phyloP scores from a whole-genome alignment of 2,797 vertebrate genomes.

The Dicrostonyx torquatus region DNA sequence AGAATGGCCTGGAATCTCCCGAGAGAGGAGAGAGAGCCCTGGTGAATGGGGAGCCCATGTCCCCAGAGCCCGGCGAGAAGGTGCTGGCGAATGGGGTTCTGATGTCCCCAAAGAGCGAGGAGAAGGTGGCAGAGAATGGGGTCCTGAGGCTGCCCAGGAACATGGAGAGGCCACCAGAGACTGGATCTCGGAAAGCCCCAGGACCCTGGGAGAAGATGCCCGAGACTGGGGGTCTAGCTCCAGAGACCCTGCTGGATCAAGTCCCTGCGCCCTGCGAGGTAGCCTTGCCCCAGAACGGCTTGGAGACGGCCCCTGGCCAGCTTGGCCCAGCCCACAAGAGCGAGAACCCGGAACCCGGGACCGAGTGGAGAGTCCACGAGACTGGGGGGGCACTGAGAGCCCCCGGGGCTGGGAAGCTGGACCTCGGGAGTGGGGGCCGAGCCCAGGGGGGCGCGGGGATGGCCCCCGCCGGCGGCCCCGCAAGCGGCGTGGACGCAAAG shows the following conservation, averaged over 20 bases:
- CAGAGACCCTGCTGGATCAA: slow-evolving; percentile 71
- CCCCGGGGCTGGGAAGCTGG: slow-evolving; percentile 79
- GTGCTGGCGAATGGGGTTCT: slow-evolving; percentile 73
- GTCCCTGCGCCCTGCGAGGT: slow-evolving; percentile 86
- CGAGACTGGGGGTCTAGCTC: slow-evolving; percentile 74
- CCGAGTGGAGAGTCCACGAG: slow-evolving; percentile 84
- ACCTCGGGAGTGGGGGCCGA: slow-evolving; percentile 82
- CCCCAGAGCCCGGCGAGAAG: slow-evolving; percentile 81
- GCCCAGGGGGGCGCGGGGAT: slow-evolving; percentile 74
- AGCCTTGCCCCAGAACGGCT: slow-evolving; percentile 84
- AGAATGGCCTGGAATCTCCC: slow-evolving; percentile 69
- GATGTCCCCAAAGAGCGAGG: slow-evolving; percentile 72
- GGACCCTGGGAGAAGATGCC: slow-evolving; percentile 72
- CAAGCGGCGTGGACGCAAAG: slow-evolving; percentile 80
- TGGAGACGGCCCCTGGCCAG: slow-evolving; percentile 82
- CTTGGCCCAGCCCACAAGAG: slow-evolving; percentile 84
- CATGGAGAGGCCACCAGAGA: slow-evolving; percentile 73
- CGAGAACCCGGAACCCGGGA: slow-evolving; percentile 82
- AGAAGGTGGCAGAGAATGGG: slow-evolving; percentile 73
- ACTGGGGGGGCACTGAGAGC: slow-evolving; percentile 78
- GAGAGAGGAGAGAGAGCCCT: slow-evolving; percentile 70
- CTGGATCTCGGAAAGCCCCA: slow-evolving; percentile 74
- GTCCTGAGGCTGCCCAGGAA: slow-evolving; percentile 69
- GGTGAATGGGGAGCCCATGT: slow-evolving; percentile 77
- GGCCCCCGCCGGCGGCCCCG: slow-evolving; percentile 77